phyloP scores from a whole-genome alignment of 2,888 invertebrate species.

The Cetonia aurata region DNA sequence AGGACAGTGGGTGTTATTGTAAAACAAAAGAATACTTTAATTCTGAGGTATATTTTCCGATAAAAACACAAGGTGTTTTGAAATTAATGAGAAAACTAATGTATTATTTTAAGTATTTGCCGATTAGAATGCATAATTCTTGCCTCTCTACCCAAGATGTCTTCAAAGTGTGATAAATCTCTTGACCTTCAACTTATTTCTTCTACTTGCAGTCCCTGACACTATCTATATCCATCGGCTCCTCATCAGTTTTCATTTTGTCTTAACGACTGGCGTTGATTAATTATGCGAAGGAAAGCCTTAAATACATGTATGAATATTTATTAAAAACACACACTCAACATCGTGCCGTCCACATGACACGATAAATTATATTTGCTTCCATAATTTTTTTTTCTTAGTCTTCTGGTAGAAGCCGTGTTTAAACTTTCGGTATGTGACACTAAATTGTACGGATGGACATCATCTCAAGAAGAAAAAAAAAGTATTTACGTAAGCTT shows the following conservation, averaged over 20 bases:
- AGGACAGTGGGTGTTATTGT: too few species aligned
- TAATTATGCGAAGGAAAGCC: slow-evolving; percentile 26
- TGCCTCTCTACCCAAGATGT: background rate
- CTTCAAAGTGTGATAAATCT: slow-evolving; percentile 12
- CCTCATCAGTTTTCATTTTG: slow-evolving; percentile 15
- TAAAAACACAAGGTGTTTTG: too few species aligned
- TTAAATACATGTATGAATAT: slow-evolving; percentile 28
- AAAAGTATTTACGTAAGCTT: slow-evolving; percentile 13
- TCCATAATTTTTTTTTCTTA: background rate
- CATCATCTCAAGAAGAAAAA: slow-evolving; percentile 16
- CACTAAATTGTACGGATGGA: background rate
- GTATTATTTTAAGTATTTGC: too few species aligned
- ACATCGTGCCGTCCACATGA: slow-evolving; percentile 29
- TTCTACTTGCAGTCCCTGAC: background rate
- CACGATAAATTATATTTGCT: slow-evolving; percentile 35
- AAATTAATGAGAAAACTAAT: too few species aligned
- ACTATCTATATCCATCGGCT: slow-evolving; percentile 8
- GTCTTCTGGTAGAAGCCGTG: slow-evolving; percentile 16
- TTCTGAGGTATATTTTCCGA: too few species aligned
- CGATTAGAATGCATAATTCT: slow-evolving; percentile 15
- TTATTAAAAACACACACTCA: slow-evolving; percentile 23
- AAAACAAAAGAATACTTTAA: too few species aligned
- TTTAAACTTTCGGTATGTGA: slow-evolving; percentile 20
- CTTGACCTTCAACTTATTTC: background rate
- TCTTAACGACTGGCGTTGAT: slow-evolving; percentile 31